Evolutionary conservation across 2,888 invertebrate species (phyloP).

Genomic region (Terebella lapidaria): DNA sequence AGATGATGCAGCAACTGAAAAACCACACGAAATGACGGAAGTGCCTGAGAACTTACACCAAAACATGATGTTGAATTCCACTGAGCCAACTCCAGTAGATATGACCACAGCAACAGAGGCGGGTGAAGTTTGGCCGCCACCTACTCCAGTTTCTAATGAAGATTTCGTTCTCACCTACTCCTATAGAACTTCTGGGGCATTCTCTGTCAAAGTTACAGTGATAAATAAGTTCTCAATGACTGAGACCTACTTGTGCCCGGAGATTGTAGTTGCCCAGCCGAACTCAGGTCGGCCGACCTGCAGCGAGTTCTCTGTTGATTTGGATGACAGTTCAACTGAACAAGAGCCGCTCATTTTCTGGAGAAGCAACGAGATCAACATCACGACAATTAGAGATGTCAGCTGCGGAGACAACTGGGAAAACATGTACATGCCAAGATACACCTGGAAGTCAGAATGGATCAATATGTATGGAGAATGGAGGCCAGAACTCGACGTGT

Average conservation of each 20-base stretch:
- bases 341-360: slow-evolving; percentile 2
- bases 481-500: slow-evolving; percentile 24
- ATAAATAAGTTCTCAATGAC: slow-evolving; percentile 35
- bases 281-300: slow-evolving; percentile 1
- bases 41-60: too few relatives aligned
- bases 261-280: slow-evolving; percentile 28
- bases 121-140: not conserved
- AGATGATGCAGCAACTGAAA: not conserved
- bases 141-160: slow-evolving; percentile 2
- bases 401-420: slow-evolving; percentile 2
- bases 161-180: slow-evolving; percentile 10
- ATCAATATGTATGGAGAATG: slow-evolving; percentile 17
- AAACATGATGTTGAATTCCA: not conserved
- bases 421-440: slow-evolving; percentile 6
- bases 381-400: slow-evolving; percentile 5
- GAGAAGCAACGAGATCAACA: slow-evolving; percentile 13
- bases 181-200: slow-evolving; percentile 28
- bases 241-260: slow-evolving; percentile 36
- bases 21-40: not conserved
- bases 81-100: not conserved
- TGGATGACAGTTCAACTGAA: slow-evolving; percentile 9
- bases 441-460: slow-evolving; percentile 12
- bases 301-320: slow-evolving; percentile 3
- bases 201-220: slow-evolving; percentile 30
- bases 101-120: not conserved